These are phyloP conservation scores for Temnothorax nylanderi DNA, from an alignment of 1,140 invertebrate genomes.

Conservation along the genomic window DNA sequence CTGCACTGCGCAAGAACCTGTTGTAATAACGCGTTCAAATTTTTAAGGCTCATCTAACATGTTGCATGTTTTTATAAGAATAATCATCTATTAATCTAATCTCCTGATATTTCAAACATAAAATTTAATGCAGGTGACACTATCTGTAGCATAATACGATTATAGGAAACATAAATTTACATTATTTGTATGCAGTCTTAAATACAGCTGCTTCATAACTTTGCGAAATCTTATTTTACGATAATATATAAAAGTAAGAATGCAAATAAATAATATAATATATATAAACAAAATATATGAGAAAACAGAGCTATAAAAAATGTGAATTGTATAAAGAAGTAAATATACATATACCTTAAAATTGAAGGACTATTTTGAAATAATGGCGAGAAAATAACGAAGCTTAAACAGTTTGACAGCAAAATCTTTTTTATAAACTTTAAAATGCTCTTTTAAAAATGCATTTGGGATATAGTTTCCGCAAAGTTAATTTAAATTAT, in stretches of 20 bases:
- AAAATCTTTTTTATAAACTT: background rate
- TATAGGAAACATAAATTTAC: background rate
- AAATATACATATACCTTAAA: background rate
- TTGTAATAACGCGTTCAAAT: background rate
- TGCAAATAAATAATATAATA: background rate
- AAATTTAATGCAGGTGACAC: slow-evolving; percentile 2
- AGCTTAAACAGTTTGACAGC: background rate
- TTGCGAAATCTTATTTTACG: background rate
- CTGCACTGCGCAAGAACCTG: background rate
- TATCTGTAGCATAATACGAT: background rate
- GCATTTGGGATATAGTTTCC: background rate
- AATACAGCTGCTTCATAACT: background rate
- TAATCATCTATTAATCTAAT: slow-evolving; percentile 12
- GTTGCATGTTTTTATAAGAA: background rate
- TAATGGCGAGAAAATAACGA: background rate
- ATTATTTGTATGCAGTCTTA: background rate
- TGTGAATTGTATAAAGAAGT: background rate
- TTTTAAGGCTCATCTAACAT: background rate
- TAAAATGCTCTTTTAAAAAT: background rate
- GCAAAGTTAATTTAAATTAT: background rate
- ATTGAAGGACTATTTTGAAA: background rate
- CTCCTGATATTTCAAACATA: background rate
- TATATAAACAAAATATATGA: slow-evolving; percentile 5
- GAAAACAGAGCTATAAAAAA: background rate
- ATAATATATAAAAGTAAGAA: background rate